Percentiles rank a stretch among this genome's conserved stretches.
Evolutionary conservation across 2,888 invertebrate genomes (phyloP).

Genomic region (Lasioglossum villosulum): DNA sequence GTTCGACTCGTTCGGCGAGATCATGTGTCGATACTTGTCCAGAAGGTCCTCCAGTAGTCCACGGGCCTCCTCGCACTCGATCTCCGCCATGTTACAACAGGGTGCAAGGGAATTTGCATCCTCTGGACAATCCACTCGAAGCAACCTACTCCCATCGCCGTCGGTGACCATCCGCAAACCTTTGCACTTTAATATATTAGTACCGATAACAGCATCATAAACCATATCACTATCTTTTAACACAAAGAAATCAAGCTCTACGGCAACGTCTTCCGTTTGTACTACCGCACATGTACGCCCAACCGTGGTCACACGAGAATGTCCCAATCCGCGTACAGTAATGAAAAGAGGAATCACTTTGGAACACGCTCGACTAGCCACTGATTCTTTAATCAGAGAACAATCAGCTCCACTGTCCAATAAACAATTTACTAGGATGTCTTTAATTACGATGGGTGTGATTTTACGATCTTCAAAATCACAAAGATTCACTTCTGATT

Average conservation of each 20-base stretch:
- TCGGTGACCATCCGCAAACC: too few species aligned
- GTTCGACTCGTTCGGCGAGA: too few species aligned
- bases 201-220: too few species aligned
- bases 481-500: constrained; percentile 4
- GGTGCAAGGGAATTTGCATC: too few species aligned
- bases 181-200: too few species aligned
- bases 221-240: too few species aligned
- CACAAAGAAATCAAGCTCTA: constrained; percentile 14
- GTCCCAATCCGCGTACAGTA: not conserved
- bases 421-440: not conserved
- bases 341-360: not conserved
- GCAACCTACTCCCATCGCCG: too few species aligned
- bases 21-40: too few species aligned
- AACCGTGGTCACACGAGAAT: not conserved
- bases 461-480: not conserved
- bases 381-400: not conserved
- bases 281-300: not conserved
- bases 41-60: too few species aligned
- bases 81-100: too few species aligned
- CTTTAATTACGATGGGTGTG: not conserved
- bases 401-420: constrained; percentile 22
- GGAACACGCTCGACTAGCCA: not conserved
- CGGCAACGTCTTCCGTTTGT: not conserved
- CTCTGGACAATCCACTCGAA: too few species aligned
- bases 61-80: too few species aligned